phyloP scores from a whole-genome alignment of 2,113 vertebrate species.

The Colistium nudipinnis region DNA sequence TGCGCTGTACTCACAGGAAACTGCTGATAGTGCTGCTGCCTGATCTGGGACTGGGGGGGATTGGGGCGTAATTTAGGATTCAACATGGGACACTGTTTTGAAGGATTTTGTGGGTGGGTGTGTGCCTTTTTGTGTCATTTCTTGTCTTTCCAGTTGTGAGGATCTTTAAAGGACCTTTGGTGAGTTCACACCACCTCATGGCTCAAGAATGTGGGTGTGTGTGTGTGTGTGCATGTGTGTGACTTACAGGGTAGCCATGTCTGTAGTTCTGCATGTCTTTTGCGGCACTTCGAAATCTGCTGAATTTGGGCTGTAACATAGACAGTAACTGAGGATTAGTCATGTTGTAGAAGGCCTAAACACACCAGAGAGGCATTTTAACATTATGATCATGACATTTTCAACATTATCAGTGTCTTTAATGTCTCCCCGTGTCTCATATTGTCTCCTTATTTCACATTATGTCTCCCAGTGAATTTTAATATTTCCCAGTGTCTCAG shows the following conservation, averaged over 20 bases:
- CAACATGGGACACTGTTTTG: neutral
- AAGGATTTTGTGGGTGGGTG: neutral
- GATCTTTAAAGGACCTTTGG: too few relatives aligned
- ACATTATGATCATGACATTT: too few relatives aligned
- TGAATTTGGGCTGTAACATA: conserved; percentile 39
- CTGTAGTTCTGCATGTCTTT: conserved; percentile 89
- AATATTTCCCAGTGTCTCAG: too few relatives aligned
- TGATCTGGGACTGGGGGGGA: fast-evolving
- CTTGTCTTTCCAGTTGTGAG: too few relatives aligned
- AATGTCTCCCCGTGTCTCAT: too few relatives aligned
- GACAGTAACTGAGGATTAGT: neutral
- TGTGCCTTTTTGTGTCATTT: too few relatives aligned
- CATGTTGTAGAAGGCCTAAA: neutral
- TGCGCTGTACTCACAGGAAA: conserved; percentile 19
- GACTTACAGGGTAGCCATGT: conserved; percentile 83
- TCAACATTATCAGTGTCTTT: too few relatives aligned
- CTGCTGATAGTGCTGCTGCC: fast-evolving
- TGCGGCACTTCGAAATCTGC: conserved; percentile 82
- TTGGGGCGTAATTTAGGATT: neutral
- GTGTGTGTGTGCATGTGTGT: neutral
- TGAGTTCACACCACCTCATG: too few relatives aligned
- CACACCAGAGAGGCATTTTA: too few relatives aligned
- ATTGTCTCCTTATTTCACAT: too few relatives aligned
- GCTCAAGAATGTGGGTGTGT: neutral
- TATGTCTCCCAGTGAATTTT: too few relatives aligned